Base-by-base conservation (phyloP, 2,113 vertebrate genomes). In the Phalacrocorax pelagicus region DNA sequence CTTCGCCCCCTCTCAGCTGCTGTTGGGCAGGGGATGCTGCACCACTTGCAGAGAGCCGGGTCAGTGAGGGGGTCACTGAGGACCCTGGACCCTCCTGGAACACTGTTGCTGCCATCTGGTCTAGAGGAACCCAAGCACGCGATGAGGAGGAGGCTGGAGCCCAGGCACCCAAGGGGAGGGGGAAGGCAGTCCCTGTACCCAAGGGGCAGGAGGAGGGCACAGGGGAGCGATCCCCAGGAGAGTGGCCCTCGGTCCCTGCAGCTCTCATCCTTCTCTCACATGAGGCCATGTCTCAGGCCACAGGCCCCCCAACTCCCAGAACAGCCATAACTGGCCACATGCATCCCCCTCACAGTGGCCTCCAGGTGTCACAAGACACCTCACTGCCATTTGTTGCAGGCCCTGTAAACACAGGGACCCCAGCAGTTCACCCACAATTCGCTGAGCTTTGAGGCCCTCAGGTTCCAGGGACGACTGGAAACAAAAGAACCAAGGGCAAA, bases 1-100 rank as follows among this genome's bases (percentile, higher is more conserved):
- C 26, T 73, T 44, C 1, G 1, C 10, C 21, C 59, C 30, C 14
- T 21, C 32, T 15, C 69, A 58, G 59, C 30, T 21, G 6, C 49
- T n/a, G 58, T 5, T 1, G 1, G 42, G 34, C 16, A 9, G 0
- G 1, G 22, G 61, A 12, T 11, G 9, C 61, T 42, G 20, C 3
- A 1, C 20, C 73, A 24, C 36, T 24, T 24, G 54, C 32, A 78
- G 63, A 30, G 21, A 52, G 5, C 6, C 8, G 2, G 19, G 24
- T 30, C 4, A 3, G 11, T 11, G 9, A 38, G 38, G 36, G 69
- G 10, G 15, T 59, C 44, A 59, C 32, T 5, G 13, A 52, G 26
- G 54, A 36, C 54, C 19, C 44, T 44, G 1, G 16, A 10, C 15
- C 36, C 62, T 42, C 52, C 46, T 36, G 54, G 6, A 59, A 42